A percentile compares a stretch with the other conserved stretches of the same genome.
Evolutionary conservation across 2,113 vertebrate species (phyloP).

Genomic region (Prochilodus magdalenae): DNA sequence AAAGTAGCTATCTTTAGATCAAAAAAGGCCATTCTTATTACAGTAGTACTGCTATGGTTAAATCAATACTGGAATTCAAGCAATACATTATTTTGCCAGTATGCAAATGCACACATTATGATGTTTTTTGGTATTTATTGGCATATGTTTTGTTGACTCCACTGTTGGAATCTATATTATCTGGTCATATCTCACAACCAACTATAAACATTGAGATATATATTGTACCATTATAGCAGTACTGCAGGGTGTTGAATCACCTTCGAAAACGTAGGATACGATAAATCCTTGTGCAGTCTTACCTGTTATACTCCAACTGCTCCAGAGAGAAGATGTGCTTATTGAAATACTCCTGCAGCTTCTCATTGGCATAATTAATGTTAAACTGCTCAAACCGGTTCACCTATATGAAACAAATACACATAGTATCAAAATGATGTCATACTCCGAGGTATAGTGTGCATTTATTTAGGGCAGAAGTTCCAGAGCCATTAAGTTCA

Average conservation of each 20-base stretch:
- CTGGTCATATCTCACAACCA: too few relatives aligned
- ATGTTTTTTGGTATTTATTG: too few relatives aligned
- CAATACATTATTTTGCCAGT: too few relatives aligned
- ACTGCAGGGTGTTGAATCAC: background rate
- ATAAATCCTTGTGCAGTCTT: too few relatives aligned
- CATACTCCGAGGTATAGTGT: background rate
- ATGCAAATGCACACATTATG: too few relatives aligned
- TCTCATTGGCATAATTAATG: constrained; percentile 99
- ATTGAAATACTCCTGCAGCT: constrained; percentile 99
- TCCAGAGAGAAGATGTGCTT: constrained; percentile 99
- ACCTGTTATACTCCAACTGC: constrained; percentile 98
- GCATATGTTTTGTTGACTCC: too few relatives aligned
- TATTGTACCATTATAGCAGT: background rate
- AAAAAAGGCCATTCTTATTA: too few relatives aligned
- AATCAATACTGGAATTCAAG: too few relatives aligned
- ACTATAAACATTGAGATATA: background rate
- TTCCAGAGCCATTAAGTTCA: background rate
- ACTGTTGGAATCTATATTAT: too few relatives aligned
- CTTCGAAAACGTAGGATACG: background rate
- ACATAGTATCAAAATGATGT: background rate
- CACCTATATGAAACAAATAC: constrained; percentile 74
- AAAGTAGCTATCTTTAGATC: too few relatives aligned
- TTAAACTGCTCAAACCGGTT: constrained; percentile 99
- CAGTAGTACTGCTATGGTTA: background rate
- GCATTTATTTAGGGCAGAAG: background rate